Percentiles rank a stretch among this genome's conserved stretches.
Conservation (phyloP, 2,797 vertebrate genomes). For the Myotis daubentonii region DNA sequence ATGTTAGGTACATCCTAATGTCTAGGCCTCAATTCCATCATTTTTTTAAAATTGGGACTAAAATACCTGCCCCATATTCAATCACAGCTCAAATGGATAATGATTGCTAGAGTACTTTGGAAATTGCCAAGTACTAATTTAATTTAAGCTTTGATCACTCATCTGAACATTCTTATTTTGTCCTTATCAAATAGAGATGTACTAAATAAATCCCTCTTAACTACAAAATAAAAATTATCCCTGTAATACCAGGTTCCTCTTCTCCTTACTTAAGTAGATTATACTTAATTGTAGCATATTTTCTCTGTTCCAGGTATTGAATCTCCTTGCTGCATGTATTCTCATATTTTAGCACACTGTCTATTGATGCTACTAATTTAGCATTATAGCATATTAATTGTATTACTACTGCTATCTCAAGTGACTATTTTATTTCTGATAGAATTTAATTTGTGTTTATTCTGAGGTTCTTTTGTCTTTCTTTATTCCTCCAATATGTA, state of each 20-base stretch:
- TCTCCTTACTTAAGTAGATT: background rate
- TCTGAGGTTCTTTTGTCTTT: background rate
- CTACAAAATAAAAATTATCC: background rate
- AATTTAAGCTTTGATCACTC: slow-evolving; percentile 22
- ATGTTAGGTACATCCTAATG: background rate
- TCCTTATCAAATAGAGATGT: background rate
- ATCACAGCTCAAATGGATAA: background rate
- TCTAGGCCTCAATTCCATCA: background rate
- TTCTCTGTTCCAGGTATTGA: background rate
- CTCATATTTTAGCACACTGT: background rate
- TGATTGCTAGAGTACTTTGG: background rate
- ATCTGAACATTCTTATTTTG: background rate
- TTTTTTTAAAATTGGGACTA: background rate
- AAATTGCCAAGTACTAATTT: background rate
- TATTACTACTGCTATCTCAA: background rate
- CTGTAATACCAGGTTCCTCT: background rate
- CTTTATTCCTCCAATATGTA: background rate
- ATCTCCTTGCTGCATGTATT: background rate
- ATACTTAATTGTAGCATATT: background rate
- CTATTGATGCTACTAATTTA: background rate
- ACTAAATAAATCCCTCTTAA: slow-evolving; percentile 35
- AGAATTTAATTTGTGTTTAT: slow-evolving; percentile 2
- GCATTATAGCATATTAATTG: background rate
- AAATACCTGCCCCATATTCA: background rate
- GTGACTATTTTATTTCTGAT: background rate